These are phyloP conservation scores for Acromyrmex heyeri DNA, from an alignment of 1,140 invertebrate genomes.

Conservation along the genomic window DNA sequence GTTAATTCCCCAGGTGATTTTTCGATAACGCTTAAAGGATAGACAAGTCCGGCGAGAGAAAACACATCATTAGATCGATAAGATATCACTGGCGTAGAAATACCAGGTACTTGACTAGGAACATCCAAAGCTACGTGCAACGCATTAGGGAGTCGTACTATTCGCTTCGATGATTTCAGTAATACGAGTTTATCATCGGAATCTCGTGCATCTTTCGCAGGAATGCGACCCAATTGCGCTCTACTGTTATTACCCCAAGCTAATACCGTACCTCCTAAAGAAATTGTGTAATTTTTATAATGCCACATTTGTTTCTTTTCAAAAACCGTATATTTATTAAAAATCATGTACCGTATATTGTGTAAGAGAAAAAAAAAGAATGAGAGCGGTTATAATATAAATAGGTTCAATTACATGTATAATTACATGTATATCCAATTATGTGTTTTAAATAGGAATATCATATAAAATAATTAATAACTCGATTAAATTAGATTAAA, in stretches of 20 bases:
- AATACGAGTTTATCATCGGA: constrained; percentile 80
- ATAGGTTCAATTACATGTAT: neutral
- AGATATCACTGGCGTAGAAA: constrained; percentile 84
- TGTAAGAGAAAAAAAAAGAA: neutral
- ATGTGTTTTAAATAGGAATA: neutral
- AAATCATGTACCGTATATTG: neutral
- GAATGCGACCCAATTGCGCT: constrained; percentile 82
- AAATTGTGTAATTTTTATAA: constrained; percentile 30
- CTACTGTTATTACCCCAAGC: constrained; percentile 85
- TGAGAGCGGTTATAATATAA: neutral
- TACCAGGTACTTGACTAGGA: constrained; percentile 85
- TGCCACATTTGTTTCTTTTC: neutral
- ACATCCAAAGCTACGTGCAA: constrained; percentile 83
- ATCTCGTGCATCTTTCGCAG: constrained; percentile 77
- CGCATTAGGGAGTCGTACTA: constrained; percentile 85
- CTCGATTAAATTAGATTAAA: neutral
- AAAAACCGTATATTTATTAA: too few species aligned
- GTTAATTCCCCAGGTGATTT: constrained; percentile 80
- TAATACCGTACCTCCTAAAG: constrained; percentile 82
- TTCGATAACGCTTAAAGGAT: constrained; percentile 80
- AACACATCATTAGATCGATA: constrained; percentile 83
- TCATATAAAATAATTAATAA: neutral
- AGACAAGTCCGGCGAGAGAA: constrained; percentile 78
- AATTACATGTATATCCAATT: neutral
- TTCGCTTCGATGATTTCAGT: constrained; percentile 85